Percentiles rank a stretch among this genome's conserved stretches.
Conservation (phyloP, 1,140 invertebrate species). For the Leguminivora glycinivorella region DNA sequence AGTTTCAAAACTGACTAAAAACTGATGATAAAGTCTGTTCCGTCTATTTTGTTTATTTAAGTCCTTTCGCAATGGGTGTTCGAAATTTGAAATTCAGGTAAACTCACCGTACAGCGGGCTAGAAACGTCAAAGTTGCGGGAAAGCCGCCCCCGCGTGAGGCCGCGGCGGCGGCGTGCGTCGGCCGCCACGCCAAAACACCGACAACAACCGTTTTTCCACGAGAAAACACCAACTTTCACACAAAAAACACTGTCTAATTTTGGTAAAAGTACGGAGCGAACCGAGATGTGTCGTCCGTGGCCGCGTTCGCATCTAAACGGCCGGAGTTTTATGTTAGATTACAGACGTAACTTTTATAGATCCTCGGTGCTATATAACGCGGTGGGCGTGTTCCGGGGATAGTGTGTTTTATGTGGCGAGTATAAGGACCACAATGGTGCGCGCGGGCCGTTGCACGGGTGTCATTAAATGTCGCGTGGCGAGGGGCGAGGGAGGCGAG, state of each 20-base stretch:
- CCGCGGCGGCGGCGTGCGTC: constrained; percentile 48
- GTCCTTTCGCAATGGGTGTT: constrained; percentile 1
- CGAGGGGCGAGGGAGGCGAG: constrained; percentile 69
- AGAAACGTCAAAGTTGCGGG: constrained; percentile 53
- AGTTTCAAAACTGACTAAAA: too few species aligned
- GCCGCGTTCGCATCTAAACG: constrained; percentile 79
- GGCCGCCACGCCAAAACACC: constrained; percentile 35
- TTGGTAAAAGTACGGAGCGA: constrained; percentile 77
- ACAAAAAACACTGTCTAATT: constrained; percentile 69
- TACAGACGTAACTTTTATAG: constrained; percentile 80
- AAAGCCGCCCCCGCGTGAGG: constrained; percentile 50
- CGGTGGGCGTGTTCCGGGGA: constrained; percentile 66
- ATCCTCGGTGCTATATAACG: constrained; percentile 79
- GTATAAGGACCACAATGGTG: constrained; percentile 59
- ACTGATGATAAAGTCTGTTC: too few species aligned
- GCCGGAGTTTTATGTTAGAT: constrained; percentile 79
- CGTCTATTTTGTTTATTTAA: not conserved
- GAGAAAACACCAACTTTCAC: constrained; percentile 63
- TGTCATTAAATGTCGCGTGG: constrained; percentile 79
- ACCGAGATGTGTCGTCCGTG: constrained; percentile 77
- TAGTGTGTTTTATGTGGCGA: constrained; percentile 53
- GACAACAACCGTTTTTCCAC: constrained; percentile 51
- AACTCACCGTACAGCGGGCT: constrained; percentile 58
- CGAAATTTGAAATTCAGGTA: constrained; percentile 53
- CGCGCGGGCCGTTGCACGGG: constrained; percentile 63